phyloP scores from a whole-genome alignment of 2,797 vertebrate species.

The Bradypodion ventrale region DNA sequence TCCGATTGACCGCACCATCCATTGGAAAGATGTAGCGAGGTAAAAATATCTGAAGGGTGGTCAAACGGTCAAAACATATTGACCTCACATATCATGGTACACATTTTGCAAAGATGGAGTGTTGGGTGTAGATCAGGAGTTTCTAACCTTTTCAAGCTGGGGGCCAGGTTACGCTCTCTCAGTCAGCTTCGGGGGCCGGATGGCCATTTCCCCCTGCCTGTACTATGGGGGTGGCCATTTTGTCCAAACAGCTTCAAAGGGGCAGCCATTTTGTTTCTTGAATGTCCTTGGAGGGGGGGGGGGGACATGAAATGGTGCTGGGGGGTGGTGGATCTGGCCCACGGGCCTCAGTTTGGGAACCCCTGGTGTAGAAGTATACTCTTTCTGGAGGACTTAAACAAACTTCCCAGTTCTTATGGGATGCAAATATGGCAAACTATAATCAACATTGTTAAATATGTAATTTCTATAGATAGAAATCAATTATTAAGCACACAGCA shows the following conservation, averaged over 20 bases:
- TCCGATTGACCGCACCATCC: constrained; percentile 24
- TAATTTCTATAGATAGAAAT: neutral
- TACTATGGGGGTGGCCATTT: too few relatives aligned
- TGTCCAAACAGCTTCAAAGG: too few relatives aligned
- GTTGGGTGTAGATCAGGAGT: neutral
- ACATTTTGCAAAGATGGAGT: constrained; percentile 11
- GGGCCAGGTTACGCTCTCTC: too few relatives aligned
- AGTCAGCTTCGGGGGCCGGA: too few relatives aligned
- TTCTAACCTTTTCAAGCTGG: too few relatives aligned
- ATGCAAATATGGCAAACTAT: neutral
- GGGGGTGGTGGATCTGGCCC: too few relatives aligned
- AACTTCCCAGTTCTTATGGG: neutral
- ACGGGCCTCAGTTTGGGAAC: too few relatives aligned
- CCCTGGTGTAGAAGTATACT: neutral
- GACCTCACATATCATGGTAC: neutral
- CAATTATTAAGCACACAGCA: neutral
- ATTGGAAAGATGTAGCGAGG: constrained; percentile 21
- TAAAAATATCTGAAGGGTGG: neutral
- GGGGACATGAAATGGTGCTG: too few relatives aligned
- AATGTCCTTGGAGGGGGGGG: too few relatives aligned
- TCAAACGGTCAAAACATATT: neutral
- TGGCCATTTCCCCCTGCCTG: too few relatives aligned
- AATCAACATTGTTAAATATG: neutral
- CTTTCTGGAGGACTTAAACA: neutral
- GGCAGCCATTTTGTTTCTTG: too few relatives aligned